Conservation (phyloP, 2,888 invertebrate genomes). For the Coecobrya sp. region DNA sequence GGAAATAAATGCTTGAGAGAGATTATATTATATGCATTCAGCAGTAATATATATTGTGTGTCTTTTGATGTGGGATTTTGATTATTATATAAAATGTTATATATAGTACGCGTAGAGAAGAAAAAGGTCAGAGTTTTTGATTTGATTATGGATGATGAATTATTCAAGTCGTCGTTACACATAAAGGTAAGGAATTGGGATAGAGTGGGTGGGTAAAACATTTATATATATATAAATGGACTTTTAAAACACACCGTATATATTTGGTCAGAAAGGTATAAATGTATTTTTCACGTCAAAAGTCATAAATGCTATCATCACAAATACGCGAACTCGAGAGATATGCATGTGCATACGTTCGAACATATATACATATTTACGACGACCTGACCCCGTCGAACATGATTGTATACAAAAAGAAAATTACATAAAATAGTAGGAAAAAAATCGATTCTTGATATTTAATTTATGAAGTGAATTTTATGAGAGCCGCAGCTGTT, state of each 20-base stretch:
- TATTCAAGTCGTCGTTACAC: neutral
- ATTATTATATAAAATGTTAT: neutral
- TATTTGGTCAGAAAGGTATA: neutral
- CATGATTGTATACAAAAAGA: neutral
- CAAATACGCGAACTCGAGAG: too few species aligned
- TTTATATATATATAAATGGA: too few species aligned
- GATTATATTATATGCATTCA: constrained; percentile 22
- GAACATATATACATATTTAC: neutral
- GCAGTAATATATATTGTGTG: neutral
- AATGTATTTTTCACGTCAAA: constrained; percentile 25
- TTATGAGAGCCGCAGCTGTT: constrained; percentile 76
- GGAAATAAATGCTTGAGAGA: neutral
- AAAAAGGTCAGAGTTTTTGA: constrained; percentile 82
- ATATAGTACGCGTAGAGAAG: neutral
- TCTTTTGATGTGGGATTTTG: constrained; percentile 11
- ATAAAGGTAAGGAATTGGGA: neutral
- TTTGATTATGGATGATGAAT: constrained; percentile 74
- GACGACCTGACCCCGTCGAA: too few species aligned
- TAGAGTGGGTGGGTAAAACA: too few species aligned
- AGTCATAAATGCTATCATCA: neutral
- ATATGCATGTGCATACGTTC: too few species aligned
- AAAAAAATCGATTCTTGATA: constrained; percentile 76
- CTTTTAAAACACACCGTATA: neutral
- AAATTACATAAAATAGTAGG: constrained; percentile 6
- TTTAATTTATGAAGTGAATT: constrained; percentile 78